phyloP scores from a whole-genome alignment of 2,888 invertebrate genomes.

The Mimumesa dahlbomi region DNA sequence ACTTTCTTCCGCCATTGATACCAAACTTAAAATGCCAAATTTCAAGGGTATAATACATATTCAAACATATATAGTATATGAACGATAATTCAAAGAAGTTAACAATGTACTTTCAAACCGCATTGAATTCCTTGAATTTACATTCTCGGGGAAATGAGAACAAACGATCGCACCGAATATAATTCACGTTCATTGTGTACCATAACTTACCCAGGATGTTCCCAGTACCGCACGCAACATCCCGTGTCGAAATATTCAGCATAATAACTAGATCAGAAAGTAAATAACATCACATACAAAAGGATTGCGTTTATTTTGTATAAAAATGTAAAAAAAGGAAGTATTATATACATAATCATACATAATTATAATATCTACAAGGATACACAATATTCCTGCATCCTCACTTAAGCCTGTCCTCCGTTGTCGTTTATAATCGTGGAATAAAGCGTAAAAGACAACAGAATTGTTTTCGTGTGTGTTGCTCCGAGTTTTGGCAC shows the following conservation, averaged over 20 bases:
- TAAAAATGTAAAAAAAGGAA: constrained; percentile 72
- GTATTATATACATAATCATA: constrained; percentile 76
- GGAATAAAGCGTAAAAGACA: constrained; percentile 23
- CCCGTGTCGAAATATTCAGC: background rate
- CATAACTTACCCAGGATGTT: too few relatives aligned
- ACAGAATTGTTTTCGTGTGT: constrained; percentile 13
- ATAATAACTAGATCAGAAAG: background rate
- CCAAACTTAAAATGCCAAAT: too few relatives aligned
- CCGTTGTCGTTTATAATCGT: constrained; percentile 31
- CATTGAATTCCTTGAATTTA: too few relatives aligned
- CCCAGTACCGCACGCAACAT: too few relatives aligned
- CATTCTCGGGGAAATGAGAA: too few relatives aligned
- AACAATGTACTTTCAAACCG: too few relatives aligned
- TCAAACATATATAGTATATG: too few relatives aligned
- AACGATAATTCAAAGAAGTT: too few relatives aligned
- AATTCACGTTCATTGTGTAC: too few relatives aligned
- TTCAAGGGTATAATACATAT: background rate
- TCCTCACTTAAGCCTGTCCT: constrained; percentile 50
- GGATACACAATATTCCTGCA: constrained; percentile 47
- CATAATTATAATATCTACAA: constrained; percentile 75
- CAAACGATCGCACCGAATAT: too few relatives aligned
- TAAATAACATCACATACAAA: constrained; percentile 47
- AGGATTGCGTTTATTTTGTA: constrained; percentile 74
- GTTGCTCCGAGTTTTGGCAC: constrained; percentile 40
- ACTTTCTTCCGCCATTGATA: too few relatives aligned